These are phyloP conservation scores for Drosophila sechellia DNA, from an alignment of 1,140 invertebrate species.

Conservation along the genomic window DNA sequence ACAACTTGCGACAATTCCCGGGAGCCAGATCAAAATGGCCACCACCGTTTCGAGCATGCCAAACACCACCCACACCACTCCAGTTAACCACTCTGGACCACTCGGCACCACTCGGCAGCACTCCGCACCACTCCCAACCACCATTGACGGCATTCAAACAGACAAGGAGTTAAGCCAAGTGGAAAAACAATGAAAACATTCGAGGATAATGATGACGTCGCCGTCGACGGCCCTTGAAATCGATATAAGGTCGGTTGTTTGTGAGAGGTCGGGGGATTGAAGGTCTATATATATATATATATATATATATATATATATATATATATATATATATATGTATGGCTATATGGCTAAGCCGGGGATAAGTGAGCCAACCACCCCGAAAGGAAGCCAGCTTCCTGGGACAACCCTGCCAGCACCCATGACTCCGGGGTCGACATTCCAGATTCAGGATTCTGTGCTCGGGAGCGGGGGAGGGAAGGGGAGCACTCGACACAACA, in stretches of 20 bases:
- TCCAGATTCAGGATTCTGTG: neutral
- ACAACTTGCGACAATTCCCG: slow-evolving; percentile 68
- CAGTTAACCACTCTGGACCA: slow-evolving; percentile 3
- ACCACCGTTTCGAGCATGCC: slow-evolving; percentile 22
- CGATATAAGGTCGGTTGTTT: slow-evolving; percentile 39
- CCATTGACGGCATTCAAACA: slow-evolving; percentile 81
- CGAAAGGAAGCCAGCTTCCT: slow-evolving; percentile 23
- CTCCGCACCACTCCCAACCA: slow-evolving; percentile 31
- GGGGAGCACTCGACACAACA: slow-evolving; percentile 34
- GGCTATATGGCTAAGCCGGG: slow-evolving; percentile 61
- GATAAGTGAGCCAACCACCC: slow-evolving; percentile 47
- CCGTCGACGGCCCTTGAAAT: slow-evolving; percentile 60
- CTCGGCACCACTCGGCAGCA: slow-evolving; percentile 7
- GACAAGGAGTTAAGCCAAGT: slow-evolving; percentile 84
- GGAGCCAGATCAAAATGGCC: slow-evolving; percentile 75
- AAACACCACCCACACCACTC: slow-evolving; percentile 1
- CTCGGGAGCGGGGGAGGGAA: neutral
- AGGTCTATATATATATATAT: neutral
- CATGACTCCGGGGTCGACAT: neutral
- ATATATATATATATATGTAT: neutral
- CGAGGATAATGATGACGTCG: slow-evolving; percentile 73
- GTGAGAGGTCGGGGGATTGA: neutral
- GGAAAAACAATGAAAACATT: slow-evolving; percentile 84
- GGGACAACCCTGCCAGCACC: slow-evolving; percentile 27
- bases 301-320: neutral